Evolutionary conservation across 2,797 vertebrate genomes (phyloP).

Genomic region (Tachyglossus aculeatus): DNA sequence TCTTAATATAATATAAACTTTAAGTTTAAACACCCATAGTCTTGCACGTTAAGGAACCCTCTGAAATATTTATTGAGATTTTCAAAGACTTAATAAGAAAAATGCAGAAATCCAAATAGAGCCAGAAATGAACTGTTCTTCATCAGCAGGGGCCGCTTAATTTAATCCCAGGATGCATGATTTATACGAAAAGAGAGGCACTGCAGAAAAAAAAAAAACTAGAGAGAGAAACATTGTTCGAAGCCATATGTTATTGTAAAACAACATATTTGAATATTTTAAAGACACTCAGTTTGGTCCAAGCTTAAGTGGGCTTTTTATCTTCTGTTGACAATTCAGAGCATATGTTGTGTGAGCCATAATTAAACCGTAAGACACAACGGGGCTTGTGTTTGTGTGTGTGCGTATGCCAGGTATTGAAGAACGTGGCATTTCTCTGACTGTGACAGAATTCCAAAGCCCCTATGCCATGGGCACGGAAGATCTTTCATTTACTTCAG

Average conservation of each 20-base stretch:
- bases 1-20: conserved; percentile 31
- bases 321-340: conserved; percentile 40
- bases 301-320: conserved; percentile 51
- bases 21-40: conserved; percentile 14
- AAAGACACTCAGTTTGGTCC: conserved; percentile 52
- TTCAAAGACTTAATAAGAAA: conserved; percentile 52
- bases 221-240: conserved; percentile 11
- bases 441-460: conserved; percentile 26
- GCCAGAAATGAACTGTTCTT: conserved; percentile 42
- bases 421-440: neutral
- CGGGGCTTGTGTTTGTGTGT: conserved; percentile 19
- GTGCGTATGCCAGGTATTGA: conserved; percentile 1
- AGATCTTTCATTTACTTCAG: too few relatives aligned
- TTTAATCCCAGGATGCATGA: conserved; percentile 53
- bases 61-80: conserved; percentile 47
- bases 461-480: too few relatives aligned
- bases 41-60: conserved; percentile 41
- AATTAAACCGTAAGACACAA: conserved; percentile 46
- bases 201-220: conserved; percentile 16
- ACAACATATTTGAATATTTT: conserved; percentile 46
- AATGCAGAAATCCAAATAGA: conserved; percentile 31
- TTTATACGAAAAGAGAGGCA: conserved; percentile 54
- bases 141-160: conserved; percentile 52
- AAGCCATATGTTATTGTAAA: conserved; percentile 39
- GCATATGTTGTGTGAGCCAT: conserved; percentile 55